Conservation (phyloP, 2,113 vertebrate species). For the Hipposideros armiger region DNA sequence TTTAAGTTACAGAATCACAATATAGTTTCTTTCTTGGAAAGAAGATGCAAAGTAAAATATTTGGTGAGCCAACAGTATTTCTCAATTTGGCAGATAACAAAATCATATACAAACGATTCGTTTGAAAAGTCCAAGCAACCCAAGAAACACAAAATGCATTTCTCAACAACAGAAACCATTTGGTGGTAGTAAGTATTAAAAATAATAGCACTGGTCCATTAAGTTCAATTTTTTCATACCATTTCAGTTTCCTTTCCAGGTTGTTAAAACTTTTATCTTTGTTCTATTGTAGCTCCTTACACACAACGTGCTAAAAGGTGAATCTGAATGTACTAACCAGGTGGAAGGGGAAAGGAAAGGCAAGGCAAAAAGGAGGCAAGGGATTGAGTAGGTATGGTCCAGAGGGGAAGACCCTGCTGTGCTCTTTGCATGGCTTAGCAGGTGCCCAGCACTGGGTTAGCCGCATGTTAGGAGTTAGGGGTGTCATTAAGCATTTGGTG, state of each 20-base stretch:
- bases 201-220: neutral
- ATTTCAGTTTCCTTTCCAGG: neutral
- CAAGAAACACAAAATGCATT: neutral
- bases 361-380: neutral
- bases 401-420: fast-evolving
- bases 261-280: constrained; percentile 41
- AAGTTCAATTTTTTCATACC: neutral
- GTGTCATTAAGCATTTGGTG: neutral
- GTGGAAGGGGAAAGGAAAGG: neutral
- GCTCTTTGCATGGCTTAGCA: fast-evolving
- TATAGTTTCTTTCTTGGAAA: constrained; percentile 5
- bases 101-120: neutral
- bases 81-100: neutral
- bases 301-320: neutral
- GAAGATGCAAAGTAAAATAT: neutral
- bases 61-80: neutral
- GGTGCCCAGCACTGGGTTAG: neutral
- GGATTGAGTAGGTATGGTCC: neutral
- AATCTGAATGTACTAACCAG: neutral
- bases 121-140: constrained; percentile 19
- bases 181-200: neutral
- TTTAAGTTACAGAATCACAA: neutral
- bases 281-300: constrained; percentile 1
- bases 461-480: neutral
- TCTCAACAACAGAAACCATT: neutral